These are phyloP conservation scores for Larimichthys polyactis DNA, from an alignment of 2,113 vertebrate genomes.

Conservation along the genomic window DNA sequence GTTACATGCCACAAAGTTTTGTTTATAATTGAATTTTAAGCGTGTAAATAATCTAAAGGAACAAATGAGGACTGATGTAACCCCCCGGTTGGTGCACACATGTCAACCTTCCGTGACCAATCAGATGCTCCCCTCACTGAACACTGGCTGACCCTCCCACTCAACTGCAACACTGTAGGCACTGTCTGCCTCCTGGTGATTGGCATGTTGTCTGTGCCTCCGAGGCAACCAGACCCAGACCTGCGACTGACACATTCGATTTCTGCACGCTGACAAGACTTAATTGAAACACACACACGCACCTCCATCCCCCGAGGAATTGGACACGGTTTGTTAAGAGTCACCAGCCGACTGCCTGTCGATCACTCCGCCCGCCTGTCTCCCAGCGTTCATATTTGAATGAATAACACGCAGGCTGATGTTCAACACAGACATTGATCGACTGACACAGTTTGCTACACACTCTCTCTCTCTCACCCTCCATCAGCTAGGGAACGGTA, in stretches of 20 bases:
- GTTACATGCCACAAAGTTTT: background rate
- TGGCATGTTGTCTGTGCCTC: conserved; percentile 31
- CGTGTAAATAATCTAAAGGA: background rate
- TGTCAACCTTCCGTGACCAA: conserved; percentile 33
- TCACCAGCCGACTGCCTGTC: conserved; percentile 28
- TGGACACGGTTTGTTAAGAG: conserved; percentile 44
- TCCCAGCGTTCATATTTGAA: conserved; percentile 51
- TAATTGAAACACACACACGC: conserved; percentile 46
- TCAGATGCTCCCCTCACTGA: background rate
- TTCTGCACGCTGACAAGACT: conserved; percentile 47
- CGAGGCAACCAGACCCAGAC: conserved; percentile 25
- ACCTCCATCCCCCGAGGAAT: conserved; percentile 20
- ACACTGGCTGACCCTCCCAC: too few species aligned
- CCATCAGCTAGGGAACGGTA: background rate
- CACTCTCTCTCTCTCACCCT: background rate
- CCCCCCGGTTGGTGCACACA: background rate
- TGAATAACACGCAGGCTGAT: conserved; percentile 53
- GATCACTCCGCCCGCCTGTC: conserved; percentile 35
- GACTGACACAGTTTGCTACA: conserved; percentile 41
- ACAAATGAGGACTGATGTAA: background rate
- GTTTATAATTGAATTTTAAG: conserved; percentile 22
- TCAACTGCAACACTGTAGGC: background rate
- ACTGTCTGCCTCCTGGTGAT: conserved; percentile 20
- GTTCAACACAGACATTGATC: conserved; percentile 55
- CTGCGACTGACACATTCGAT: conserved; percentile 61